Percentiles rank a stretch among this genome's conserved stretches.
Evolutionary conservation across 2,113 vertebrate genomes (phyloP).

Genomic region (Sphyrna mokarran): DNA sequence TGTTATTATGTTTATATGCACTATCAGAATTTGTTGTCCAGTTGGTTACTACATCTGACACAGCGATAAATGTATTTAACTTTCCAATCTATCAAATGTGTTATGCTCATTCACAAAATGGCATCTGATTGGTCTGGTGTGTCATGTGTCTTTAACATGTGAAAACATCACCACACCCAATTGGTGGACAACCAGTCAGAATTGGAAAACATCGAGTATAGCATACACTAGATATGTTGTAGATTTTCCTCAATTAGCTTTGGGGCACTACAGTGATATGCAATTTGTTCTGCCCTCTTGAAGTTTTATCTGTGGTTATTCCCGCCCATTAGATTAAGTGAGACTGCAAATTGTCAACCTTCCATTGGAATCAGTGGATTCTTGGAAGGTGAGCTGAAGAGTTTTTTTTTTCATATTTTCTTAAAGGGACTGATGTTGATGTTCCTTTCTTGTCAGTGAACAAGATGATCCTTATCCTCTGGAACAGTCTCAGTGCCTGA

Average conservation of each 20-base stretch:
- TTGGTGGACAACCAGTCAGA: neutral
- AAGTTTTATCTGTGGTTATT: neutral
- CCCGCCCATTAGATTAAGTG: neutral
- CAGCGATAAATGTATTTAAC: neutral
- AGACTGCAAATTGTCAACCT: too few relatives aligned
- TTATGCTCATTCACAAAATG: neutral
- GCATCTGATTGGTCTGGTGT: neutral
- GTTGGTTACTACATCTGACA: neutral
- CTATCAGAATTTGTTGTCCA: too few relatives aligned
- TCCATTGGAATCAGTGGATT: too few relatives aligned
- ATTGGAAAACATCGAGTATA: neutral
- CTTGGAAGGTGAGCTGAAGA: too few relatives aligned
- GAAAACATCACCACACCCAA: neutral
- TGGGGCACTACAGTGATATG: neutral
- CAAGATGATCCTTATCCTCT: neutral
- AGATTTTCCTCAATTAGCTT: neutral
- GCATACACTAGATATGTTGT: neutral
- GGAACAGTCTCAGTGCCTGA: neutral
- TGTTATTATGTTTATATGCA: neutral
- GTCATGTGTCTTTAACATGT: neutral
- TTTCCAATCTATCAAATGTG: neutral
- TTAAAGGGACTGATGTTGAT: too few relatives aligned
- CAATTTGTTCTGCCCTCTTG: neutral
- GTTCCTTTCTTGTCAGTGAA: too few relatives aligned
- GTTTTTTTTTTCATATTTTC: too few relatives aligned